Percentiles rank a stretch among this genome's conserved stretches.
Evolutionary conservation across 2,113 vertebrate genomes (phyloP).

Genomic region (Hiodon alosoides): DNA sequence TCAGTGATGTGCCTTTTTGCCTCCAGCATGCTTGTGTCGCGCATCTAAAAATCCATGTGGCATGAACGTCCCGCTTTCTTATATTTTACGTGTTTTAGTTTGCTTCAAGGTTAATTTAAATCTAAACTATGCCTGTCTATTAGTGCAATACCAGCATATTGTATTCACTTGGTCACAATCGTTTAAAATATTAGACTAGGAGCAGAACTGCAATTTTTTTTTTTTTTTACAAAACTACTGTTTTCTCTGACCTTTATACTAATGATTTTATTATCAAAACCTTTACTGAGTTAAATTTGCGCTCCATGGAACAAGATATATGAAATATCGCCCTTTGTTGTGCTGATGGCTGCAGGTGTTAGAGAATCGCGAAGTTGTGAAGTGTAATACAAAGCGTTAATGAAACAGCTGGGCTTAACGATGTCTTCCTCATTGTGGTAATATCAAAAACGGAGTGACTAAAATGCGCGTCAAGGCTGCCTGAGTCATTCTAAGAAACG

Average conservation of each 20-base stretch:
- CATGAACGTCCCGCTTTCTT: neutral
- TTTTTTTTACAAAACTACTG: no score
- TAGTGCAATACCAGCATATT: no score
- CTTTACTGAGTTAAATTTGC: no score
- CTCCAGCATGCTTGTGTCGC: neutral
- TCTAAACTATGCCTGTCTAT: no score
- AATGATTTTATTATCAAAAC: neutral
- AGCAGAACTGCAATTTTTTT: no score
- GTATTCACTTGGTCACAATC: no score
- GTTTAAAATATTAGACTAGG: no score
- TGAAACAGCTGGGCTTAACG: conserved; percentile 59
- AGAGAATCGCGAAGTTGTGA: conserved; percentile 33
- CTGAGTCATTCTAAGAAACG: conserved; percentile 35
- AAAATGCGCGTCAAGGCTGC: conserved; percentile 54
- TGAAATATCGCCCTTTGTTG: neutral
- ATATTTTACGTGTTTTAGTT: no score
- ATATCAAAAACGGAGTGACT: conserved; percentile 51
- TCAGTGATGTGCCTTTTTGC: conserved; percentile 7
- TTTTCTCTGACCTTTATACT: no score
- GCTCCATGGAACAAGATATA: no score
- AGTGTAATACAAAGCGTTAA: conserved; percentile 51
- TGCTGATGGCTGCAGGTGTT: conserved; percentile 52
- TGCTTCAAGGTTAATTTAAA: no score
- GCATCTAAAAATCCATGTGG: neutral
- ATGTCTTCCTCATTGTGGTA: conserved; percentile 56